These are phyloP conservation scores for Micoletzkya japonica DNA, from an alignment of 2,888 invertebrate genomes.

Conservation along the genomic window DNA sequence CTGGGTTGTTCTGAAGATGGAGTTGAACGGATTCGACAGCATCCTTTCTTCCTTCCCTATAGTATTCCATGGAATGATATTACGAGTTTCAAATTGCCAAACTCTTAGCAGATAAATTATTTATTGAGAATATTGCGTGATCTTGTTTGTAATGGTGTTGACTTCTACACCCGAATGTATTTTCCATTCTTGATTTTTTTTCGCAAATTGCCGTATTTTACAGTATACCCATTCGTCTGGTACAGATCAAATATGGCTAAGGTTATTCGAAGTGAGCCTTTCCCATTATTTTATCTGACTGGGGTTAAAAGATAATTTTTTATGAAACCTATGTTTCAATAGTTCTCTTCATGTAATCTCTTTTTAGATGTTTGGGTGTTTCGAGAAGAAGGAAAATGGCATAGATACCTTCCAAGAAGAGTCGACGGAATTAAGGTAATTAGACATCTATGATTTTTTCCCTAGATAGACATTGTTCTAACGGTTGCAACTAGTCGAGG, in stretches of 20 bases:
- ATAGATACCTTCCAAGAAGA: conserved; percentile 59
- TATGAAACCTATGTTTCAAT: neutral
- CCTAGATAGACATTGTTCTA: no score
- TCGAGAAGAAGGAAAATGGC: conserved; percentile 53
- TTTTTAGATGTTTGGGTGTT: conserved; percentile 58
- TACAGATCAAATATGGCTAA: conserved; percentile 49
- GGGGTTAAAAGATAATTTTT: neutral
- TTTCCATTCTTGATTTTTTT: no score
- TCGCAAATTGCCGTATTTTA: no score
- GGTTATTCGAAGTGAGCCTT: conserved; percentile 57
- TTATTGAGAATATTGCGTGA: no score
- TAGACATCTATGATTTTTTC: neutral
- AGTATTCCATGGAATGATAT: conserved; percentile 11
- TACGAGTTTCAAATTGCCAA: neutral
- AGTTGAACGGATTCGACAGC: neutral
- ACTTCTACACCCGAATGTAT: no score
- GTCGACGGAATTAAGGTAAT: conserved; percentile 41
- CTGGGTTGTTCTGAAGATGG: neutral
- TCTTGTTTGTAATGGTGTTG: no score
- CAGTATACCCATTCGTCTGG: neutral
- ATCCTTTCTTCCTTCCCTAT: conserved; percentile 2
- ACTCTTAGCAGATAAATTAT: no score
- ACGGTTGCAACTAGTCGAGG: no score
- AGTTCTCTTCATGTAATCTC: neutral
- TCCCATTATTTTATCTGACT: conserved; percentile 8